phyloP scores from a whole-genome alignment of 2,113 vertebrate genomes.

The Illadopsis cleaveri region DNA sequence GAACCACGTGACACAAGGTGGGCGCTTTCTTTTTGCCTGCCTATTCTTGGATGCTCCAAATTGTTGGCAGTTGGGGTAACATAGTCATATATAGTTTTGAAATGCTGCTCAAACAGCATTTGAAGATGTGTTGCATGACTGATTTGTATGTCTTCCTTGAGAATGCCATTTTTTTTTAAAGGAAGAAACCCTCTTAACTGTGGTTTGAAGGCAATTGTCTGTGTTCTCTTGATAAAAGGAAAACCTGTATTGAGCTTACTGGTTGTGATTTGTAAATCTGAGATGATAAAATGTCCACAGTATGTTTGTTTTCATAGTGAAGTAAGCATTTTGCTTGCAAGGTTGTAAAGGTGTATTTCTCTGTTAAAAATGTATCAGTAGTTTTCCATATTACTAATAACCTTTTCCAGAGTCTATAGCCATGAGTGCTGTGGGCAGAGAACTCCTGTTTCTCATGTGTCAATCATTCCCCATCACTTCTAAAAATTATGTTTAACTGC shows the following conservation, averaged over 20 bases:
- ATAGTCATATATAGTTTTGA: not conserved
- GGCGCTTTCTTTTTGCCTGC: not conserved
- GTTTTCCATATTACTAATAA: not conserved
- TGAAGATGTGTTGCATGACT: not conserved
- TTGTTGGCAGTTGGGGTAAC: not conserved
- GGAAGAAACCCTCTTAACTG: not conserved
- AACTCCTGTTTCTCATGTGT: not conserved
- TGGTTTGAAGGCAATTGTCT: not conserved
- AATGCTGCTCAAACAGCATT: not conserved
- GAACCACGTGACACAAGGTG: not conserved
- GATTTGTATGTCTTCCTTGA: not conserved
- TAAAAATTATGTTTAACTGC: not conserved
- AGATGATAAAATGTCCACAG: not conserved
- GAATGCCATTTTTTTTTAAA: not conserved
- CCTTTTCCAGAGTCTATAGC: not conserved
- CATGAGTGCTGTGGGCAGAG: fast-evolving
- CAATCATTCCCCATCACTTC: not conserved
- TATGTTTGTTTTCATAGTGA: not conserved
- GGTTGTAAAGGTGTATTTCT: not conserved
- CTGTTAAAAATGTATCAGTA: not conserved
- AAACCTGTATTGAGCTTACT: not conserved
- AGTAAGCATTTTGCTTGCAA: not conserved
- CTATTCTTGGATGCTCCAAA: not conserved
- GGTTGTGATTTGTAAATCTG: not conserved
- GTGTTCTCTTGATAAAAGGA: not conserved